Evolutionary conservation across 2,113 vertebrate species (phyloP).

Genomic region (Ornithorhynchus anatinus): DNA sequence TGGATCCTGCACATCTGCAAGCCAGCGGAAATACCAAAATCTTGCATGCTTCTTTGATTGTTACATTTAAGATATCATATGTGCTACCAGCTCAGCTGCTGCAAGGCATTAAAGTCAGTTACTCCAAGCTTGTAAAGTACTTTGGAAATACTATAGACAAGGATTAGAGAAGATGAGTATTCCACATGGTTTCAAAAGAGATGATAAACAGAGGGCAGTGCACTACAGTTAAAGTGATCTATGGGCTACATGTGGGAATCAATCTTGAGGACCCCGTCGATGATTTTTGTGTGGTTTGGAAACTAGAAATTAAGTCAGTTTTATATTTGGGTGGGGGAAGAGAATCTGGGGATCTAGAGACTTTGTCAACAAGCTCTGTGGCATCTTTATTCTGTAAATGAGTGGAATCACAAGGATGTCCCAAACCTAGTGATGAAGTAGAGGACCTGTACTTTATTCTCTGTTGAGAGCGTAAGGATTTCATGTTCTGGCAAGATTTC

Average conservation of each 20-base stretch:
- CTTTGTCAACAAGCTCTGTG: constrained; percentile 21
- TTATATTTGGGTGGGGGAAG: not conserved
- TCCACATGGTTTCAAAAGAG: constrained; percentile 90
- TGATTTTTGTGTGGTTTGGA: constrained; percentile 72
- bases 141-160: constrained; percentile 91
- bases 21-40: constrained; percentile 91
- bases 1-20: constrained; percentile 86
- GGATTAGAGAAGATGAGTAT: constrained; percentile 93
- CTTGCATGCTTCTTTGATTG: constrained; percentile 93
- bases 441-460: constrained; percentile 34
- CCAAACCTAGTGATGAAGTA: constrained; percentile 30
- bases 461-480: constrained; percentile 46
- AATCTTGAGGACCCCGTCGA: constrained; percentile 57
- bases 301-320: constrained; percentile 16
- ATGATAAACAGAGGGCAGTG: constrained; percentile 87
- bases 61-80: constrained; percentile 99
- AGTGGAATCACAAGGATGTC: constrained; percentile 48
- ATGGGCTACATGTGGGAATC: constrained; percentile 82
- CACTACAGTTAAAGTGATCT: constrained; percentile 89
- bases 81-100: constrained; percentile 93
- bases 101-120: constrained; percentile 90
- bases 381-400: constrained; percentile 42
- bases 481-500: constrained; percentile 51
- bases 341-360: no score
- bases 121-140: constrained; percentile 91